phyloP scores from a whole-genome alignment of 2,797 vertebrate species.

The Alcedo quadribrachys region DNA sequence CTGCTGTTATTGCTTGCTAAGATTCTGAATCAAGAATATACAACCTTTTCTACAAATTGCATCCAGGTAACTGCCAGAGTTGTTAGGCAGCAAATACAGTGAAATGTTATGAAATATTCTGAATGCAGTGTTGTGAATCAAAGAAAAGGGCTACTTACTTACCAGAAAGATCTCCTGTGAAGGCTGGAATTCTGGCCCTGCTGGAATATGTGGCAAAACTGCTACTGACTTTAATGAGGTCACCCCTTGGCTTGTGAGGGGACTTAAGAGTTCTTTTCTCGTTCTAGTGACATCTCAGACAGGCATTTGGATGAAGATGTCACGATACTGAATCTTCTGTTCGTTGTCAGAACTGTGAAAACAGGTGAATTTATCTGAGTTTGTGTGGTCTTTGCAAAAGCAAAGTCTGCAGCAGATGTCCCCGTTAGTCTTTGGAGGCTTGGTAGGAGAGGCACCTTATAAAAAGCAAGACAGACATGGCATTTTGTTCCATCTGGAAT shows the following conservation, averaged over 20 bases:
- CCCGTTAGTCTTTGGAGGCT: conserved; percentile 1
- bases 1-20: neutral
- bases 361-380: neutral
- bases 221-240: neutral
- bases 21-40: neutral
- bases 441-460: conserved; percentile 14
- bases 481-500: conserved; percentile 63
- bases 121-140: neutral
- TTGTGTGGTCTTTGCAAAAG: conserved; percentile 6
- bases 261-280: conserved; percentile 7
- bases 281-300: neutral
- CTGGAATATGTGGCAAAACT: conserved; percentile 15
- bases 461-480: conserved; percentile 47
- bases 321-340: neutral
- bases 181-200: neutral
- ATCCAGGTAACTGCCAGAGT: neutral
- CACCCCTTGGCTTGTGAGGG: conserved; percentile 7
- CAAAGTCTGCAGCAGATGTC: conserved; percentile 39
- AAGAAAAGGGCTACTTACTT: neutral
- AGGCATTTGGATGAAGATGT: neutral
- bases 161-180: neutral
- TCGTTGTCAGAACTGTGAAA: conserved; percentile 23
- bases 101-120: neutral
- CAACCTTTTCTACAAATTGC: neutral
- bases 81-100: neutral